Evolutionary conservation across 1,140 invertebrate species (phyloP).

Genomic region (Octopus sinensis): DNA sequence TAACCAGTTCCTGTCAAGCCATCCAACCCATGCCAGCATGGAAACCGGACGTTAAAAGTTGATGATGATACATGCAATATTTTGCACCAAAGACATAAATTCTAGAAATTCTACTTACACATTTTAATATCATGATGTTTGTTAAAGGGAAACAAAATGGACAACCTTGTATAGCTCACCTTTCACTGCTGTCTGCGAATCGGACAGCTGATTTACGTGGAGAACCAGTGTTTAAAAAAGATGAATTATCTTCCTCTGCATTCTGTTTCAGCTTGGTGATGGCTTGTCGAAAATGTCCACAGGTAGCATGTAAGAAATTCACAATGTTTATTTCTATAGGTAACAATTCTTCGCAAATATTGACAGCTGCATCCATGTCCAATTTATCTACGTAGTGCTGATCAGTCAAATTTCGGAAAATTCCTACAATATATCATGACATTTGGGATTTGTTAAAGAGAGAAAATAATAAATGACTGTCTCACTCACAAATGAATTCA

Average conservation of each 20-base stretch:
- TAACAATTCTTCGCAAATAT: conserved; percentile 68
- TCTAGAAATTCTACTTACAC: too few species aligned
- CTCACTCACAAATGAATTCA: too few species aligned
- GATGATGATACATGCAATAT: too few species aligned
- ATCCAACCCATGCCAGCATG: too few species aligned
- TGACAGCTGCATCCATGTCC: conserved; percentile 72
- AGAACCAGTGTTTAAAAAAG: not conserved
- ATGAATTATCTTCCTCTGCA: not conserved
- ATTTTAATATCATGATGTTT: too few species aligned
- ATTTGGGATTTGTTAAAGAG: too few species aligned
- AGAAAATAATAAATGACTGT: too few species aligned
- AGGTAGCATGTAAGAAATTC: conserved; percentile 63
- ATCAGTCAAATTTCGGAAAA: conserved; percentile 61
- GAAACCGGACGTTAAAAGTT: too few species aligned
- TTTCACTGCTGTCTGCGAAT: conserved; percentile 30
- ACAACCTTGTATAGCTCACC: not conserved
- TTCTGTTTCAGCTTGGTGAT: conserved; percentile 19
- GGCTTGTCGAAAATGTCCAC: conserved; percentile 46
- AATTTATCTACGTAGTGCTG: conserved; percentile 63
- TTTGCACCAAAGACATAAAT: too few species aligned
- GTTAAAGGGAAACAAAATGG: too few species aligned
- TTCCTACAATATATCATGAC: conserved; percentile 32
- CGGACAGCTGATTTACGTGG: conserved; percentile 33
- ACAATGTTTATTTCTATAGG: conserved; percentile 73
- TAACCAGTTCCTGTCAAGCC: too few species aligned